Base-by-base conservation (phyloP, 2,113 vertebrate species). In the Raja brachyura region DNA sequence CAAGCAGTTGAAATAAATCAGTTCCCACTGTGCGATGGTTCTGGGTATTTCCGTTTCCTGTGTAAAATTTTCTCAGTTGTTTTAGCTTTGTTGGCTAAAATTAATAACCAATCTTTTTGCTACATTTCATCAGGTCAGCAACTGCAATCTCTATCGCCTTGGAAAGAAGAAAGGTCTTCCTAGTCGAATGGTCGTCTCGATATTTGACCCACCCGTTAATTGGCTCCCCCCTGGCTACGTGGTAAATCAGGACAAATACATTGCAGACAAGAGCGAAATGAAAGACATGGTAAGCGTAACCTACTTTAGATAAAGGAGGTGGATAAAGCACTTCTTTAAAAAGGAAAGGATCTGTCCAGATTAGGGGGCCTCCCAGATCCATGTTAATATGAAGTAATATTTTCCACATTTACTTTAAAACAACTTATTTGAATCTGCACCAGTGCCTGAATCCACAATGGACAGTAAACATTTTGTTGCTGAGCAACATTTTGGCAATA, bases 121-220 rank as follows among this genome's bases (percentile, higher is more conserved):
- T 93, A 93, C 75, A 74, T 33, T 93, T 93, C 0, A 94, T 70
- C 81, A 98, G 98, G 98, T 98, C 95, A 99, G 98, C 97, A 99
- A 99, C 97, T 99, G 98, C 96, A 99, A 99, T 93, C 96, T 99
- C 93, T 99, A 99, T 94, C 98, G 98, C 48, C 97, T 99, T 95
- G 99, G 99, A 92, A 99, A 99, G 95, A 99, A 99, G 97, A 99
- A 99, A 93, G 98, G 99, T 0, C 97, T 99, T 33, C 99, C 99
- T 93, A 99, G 98, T 95, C 97, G 98, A 93, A 99, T 99, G 99
- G 99, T 99, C 95, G 99, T 99, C 66, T 99, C 99, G 1, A 99
- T 99, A 94, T 99, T 99, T 93, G 99, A 99, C 95, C 99, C 99
- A 54, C 99, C 99, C 0, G 99, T 99, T 70, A 99, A 99, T 94